Evolutionary conservation across 2,888 invertebrate species (phyloP).

Genomic region (Drosophila formosana): DNA sequence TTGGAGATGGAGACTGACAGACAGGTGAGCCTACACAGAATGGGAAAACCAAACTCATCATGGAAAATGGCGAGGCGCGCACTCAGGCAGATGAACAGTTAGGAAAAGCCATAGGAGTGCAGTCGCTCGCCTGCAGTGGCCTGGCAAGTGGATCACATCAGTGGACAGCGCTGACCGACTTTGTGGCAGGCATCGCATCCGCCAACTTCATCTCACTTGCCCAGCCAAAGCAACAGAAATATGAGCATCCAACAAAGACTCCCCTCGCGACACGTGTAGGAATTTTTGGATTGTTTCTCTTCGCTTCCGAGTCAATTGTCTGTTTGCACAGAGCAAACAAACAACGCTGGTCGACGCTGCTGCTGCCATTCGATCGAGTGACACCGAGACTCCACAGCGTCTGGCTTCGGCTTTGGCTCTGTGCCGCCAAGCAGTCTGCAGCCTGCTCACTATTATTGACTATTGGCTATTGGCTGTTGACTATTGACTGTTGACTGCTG

Average conservation of each 20-base stretch:
- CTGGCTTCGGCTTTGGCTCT: background rate
- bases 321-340: slow-evolving; percentile 63
- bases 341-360: slow-evolving; percentile 9
- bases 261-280: slow-evolving; percentile 49
- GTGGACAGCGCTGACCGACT: slow-evolving; percentile 59
- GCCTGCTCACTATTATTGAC: slow-evolving; percentile 31
- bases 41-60: slow-evolving; percentile 56
- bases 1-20: slow-evolving; percentile 7
- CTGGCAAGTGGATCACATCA: slow-evolving; percentile 62
- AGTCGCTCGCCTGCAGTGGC: background rate
- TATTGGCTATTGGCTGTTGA: slow-evolving; percentile 31
- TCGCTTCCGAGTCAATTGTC: slow-evolving; percentile 68
- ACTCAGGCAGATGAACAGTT: slow-evolving; percentile 77
- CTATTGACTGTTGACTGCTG: slow-evolving; percentile 8
- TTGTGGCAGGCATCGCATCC: slow-evolving; percentile 39
- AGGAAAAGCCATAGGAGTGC: slow-evolving; percentile 70
- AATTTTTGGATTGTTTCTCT: slow-evolving; percentile 37
- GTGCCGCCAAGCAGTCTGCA: slow-evolving; percentile 61
- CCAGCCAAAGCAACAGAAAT: slow-evolving; percentile 36
- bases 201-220: slow-evolving; percentile 47
- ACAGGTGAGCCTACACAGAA: slow-evolving; percentile 30
- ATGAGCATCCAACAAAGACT: background rate
- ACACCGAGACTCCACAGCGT: slow-evolving; percentile 10
- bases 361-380: slow-evolving; percentile 28
- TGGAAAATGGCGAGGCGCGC: slow-evolving; percentile 44